Evolutionary conservation across 2,797 vertebrate species (phyloP).

Genomic region (Gila robusta): DNA sequence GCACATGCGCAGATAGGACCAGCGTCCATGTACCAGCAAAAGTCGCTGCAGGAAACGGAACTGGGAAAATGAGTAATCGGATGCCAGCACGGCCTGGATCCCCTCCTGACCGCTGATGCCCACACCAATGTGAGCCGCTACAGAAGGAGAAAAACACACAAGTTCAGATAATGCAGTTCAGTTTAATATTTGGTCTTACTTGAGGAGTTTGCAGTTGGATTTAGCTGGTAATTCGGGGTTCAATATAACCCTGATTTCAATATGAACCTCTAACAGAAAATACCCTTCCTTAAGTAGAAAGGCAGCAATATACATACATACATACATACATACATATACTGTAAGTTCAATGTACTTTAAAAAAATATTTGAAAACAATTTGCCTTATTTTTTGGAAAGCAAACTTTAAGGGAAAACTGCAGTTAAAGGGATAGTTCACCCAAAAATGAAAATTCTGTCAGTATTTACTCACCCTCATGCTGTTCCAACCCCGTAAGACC

Average conservation of each 20-base stretch:
- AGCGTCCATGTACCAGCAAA: slow-evolving; percentile 93
- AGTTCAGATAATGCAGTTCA: not conserved
- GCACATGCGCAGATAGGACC: slow-evolving; percentile 98
- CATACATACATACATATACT: too few relatives aligned
- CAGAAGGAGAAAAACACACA: not conserved
- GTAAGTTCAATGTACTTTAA: too few relatives aligned
- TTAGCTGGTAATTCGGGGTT: not conserved
- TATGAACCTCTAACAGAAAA: too few relatives aligned
- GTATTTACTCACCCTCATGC: too few relatives aligned
- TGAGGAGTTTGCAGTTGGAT: not conserved
- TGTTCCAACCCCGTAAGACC: too few relatives aligned
- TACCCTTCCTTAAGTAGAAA: too few relatives aligned
- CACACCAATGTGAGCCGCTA: slow-evolving; percentile 94
- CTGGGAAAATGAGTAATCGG: slow-evolving; percentile 95
- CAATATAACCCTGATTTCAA: not conserved
- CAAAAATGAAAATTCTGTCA: too few relatives aligned
- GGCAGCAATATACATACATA: too few relatives aligned
- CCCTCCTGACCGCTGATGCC: slow-evolving; percentile 97
- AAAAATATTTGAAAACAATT: too few relatives aligned
- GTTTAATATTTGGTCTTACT: not conserved
- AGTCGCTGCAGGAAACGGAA: slow-evolving; percentile 95
- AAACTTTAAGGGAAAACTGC: too few relatives aligned
- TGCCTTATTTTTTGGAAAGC: too few relatives aligned
- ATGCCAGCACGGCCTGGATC: slow-evolving; percentile 92
- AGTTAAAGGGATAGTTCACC: too few relatives aligned